These are phyloP conservation scores for Nautilus pompilius DNA, from an alignment of 1,140 invertebrate genomes.

Conservation along the genomic window DNA sequence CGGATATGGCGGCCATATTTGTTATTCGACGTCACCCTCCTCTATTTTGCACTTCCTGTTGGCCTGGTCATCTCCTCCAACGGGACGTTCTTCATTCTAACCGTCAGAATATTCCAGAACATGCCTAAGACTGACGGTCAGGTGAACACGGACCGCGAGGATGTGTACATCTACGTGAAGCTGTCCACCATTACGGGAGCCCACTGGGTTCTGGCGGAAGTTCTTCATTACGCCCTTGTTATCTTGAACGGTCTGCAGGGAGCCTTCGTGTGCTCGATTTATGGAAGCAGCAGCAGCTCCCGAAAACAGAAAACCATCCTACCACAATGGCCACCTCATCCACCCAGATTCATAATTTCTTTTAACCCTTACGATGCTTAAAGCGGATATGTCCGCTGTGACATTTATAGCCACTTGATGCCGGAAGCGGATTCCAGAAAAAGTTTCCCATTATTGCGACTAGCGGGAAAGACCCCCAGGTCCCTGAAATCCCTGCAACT, in stretches of 20 bases:
- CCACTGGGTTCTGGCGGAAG: slow-evolving; percentile 13
- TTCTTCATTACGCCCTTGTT: slow-evolving; percentile 60
- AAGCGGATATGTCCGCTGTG: no score
- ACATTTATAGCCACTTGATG: no score
- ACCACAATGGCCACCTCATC: no score
- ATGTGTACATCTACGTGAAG: slow-evolving; percentile 10
- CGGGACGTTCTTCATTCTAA: slow-evolving; percentile 3
- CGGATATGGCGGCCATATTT: not conserved
- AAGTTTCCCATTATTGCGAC: no score
- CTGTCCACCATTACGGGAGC: slow-evolving; percentile 10
- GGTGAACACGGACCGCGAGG: not conserved
- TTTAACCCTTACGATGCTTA: no score
- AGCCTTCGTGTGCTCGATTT: slow-evolving; percentile 58
- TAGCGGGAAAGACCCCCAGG: no score
- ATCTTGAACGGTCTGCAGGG: slow-evolving; percentile 62
- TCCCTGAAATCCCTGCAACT: no score
- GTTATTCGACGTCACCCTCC: slow-evolving; percentile 5
- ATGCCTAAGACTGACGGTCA: not conserved
- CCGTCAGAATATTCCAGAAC: slow-evolving; percentile 2
- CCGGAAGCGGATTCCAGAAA: no score
- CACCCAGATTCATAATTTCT: no score
- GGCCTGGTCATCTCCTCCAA: not conserved
- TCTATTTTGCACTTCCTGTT: slow-evolving; percentile 1
- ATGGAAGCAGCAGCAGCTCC: no score
- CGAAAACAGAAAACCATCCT: no score